These are phyloP conservation scores for Lepidocyrtinus sp. DNA, from an alignment of 2,888 invertebrate species.

Conservation along the genomic window DNA sequence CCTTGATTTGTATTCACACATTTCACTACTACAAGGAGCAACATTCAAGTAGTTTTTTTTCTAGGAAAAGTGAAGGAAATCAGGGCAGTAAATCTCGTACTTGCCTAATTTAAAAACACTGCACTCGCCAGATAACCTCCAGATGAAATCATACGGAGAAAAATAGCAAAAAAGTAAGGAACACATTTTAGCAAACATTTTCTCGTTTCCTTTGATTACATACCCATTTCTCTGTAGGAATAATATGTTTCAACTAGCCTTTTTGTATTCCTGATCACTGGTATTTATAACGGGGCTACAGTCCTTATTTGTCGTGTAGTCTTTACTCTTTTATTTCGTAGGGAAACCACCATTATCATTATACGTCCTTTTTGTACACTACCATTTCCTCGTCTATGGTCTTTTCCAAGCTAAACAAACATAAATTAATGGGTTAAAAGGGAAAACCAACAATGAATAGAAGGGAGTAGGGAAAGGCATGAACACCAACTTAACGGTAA, in stretches of 20 bases:
- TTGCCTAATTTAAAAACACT: conserved; percentile 61
- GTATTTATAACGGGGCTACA: not conserved
- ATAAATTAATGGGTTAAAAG: conserved; percentile 23
- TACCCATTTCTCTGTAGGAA: not conserved
- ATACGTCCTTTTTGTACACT: conserved; percentile 23
- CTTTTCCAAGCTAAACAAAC: conserved; percentile 24
- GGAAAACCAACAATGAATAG: conserved; percentile 12
- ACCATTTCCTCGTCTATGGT: conserved; percentile 4
- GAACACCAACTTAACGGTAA: not conserved
- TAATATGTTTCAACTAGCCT: not conserved
- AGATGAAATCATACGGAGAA: conserved; percentile 45
- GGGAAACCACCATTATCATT: conserved; percentile 31
- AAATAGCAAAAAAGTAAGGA: no score
- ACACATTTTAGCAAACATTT: conserved; percentile 4
- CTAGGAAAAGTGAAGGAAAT: conserved; percentile 44
- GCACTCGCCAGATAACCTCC: conserved; percentile 56
- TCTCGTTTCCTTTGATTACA: conserved; percentile 5
- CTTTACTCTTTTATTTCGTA: conserved; percentile 15
- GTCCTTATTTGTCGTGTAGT: not conserved
- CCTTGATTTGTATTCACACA: conserved; percentile 19
- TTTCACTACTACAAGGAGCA: conserved; percentile 7
- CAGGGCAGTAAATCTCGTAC: conserved; percentile 59
- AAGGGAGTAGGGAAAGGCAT: not conserved
- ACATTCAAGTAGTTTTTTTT: conserved; percentile 11
- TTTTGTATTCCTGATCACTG: not conserved